phyloP scores from a whole-genome alignment of 2,113 vertebrate genomes.

The Lepus timidus region DNA sequence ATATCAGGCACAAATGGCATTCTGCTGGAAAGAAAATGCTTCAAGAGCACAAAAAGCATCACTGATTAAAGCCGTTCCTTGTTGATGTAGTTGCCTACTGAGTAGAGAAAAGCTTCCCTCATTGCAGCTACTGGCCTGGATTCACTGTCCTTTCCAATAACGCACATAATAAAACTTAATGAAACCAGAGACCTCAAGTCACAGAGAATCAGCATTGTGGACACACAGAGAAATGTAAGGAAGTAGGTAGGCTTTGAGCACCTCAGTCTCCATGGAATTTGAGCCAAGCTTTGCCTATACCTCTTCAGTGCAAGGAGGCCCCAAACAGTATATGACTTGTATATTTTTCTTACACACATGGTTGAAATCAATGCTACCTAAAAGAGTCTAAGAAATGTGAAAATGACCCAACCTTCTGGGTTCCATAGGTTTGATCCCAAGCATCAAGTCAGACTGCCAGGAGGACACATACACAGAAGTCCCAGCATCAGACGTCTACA shows the following conservation, averaged over 20 bases:
- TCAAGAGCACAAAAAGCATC: not conserved
- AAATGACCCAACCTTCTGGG: not conserved
- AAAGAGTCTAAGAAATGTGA: not conserved
- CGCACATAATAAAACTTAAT: not conserved
- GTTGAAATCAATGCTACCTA: slow-evolving; percentile 20
- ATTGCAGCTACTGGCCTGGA: not conserved
- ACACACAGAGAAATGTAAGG: not conserved
- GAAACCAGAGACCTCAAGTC: not conserved
- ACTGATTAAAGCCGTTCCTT: not conserved
- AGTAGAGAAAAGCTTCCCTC: not conserved
- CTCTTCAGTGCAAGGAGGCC: not conserved
- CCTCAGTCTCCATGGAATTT: not conserved
- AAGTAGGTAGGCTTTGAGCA: not conserved
- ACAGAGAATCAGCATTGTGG: not conserved
- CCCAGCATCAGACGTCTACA: not conserved
- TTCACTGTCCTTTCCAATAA: not conserved
- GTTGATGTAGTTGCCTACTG: not conserved
- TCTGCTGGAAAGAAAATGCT: not conserved
- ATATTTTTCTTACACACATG: not conserved
- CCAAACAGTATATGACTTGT: not conserved
- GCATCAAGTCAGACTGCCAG: not conserved
- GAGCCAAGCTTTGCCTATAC: not conserved
- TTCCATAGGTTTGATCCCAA: not conserved
- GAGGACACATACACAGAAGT: not conserved
- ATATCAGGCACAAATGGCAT: not conserved